Evolutionary conservation across 2,888 invertebrate species (phyloP).

Genomic region (Agrypnus murinus): DNA sequence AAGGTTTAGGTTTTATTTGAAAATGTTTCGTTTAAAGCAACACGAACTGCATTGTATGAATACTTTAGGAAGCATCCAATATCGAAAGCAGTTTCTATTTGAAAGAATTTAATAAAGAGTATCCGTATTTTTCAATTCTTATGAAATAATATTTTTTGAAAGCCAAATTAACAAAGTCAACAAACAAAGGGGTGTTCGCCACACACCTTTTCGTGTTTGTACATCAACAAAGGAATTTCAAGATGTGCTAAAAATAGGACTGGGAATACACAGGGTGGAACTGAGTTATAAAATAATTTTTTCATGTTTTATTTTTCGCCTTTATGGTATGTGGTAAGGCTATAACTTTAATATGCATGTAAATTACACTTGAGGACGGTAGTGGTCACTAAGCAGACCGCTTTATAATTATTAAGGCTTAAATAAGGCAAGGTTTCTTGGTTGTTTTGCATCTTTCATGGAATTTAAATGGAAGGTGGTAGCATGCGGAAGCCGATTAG

Average conservation of each 20-base stretch:
- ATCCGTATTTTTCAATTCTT: neutral
- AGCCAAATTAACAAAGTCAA: no score
- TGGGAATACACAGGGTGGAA: no score
- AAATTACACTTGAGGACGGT: constrained; percentile 13
- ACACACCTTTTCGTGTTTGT: no score
- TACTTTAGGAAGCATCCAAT: neutral
- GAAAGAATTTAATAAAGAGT: neutral
- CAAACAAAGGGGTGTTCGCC: no score
- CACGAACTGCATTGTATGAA: no score
- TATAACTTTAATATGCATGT: constrained; percentile 6
- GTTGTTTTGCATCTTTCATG: constrained; percentile 33
- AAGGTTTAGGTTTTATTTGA: no score
- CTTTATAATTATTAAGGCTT: constrained; percentile 19
- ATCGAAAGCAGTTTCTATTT: neutral
- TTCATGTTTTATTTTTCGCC: neutral
- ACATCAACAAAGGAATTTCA: no score
- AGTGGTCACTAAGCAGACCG: constrained; percentile 14
- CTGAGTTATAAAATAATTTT: neutral
- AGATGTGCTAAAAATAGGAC: no score
- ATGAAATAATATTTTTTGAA: constrained; percentile 21
- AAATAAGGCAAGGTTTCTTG: constrained; percentile 20
- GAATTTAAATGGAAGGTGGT: constrained; percentile 20
- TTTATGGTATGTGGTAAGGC: neutral
- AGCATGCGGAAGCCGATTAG: constrained; percentile 9
- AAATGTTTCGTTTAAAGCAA: no score